These are phyloP conservation scores for Rhinophrynus dorsalis DNA, from an alignment of 2,797 vertebrate genomes.

Conservation along the genomic window DNA sequence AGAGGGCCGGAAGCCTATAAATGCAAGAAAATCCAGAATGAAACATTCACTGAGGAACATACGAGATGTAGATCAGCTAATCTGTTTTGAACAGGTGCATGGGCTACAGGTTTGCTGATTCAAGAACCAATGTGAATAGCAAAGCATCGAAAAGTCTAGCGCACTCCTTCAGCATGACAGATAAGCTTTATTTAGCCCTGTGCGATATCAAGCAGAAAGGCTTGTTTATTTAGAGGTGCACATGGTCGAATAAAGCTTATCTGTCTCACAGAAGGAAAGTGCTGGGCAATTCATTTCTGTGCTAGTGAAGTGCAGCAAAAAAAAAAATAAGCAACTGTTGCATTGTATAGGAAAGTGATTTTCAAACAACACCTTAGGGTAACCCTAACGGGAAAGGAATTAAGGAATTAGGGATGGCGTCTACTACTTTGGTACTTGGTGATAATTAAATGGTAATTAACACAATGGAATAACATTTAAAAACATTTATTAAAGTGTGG, in stretches of 20 bases:
- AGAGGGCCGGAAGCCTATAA: no score
- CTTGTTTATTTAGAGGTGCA: not conserved
- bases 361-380: no score
- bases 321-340: no score
- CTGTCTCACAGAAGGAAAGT: not conserved
- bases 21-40: no score
- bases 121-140: not conserved
- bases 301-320: no score
- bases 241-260: not conserved
- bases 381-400: no score
- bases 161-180: not conserved
- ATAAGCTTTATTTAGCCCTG: conserved; percentile 27
- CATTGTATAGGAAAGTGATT: no score
- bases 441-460: no score
- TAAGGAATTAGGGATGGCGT: no score
- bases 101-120: not conserved
- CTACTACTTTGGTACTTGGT: no score
- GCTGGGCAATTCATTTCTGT: not conserved
- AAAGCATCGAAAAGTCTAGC: not conserved
- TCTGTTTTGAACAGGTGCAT: not conserved
- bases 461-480: no score
- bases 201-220: not conserved
- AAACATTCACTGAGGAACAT: not conserved
- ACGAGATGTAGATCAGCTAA: conserved; percentile 9
- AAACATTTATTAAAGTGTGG: no score